A percentile compares a stretch with the other conserved stretches of the same genome.
Conservation (phyloP, 2,888 invertebrate genomes). For the Drosophila lutescens region DNA sequence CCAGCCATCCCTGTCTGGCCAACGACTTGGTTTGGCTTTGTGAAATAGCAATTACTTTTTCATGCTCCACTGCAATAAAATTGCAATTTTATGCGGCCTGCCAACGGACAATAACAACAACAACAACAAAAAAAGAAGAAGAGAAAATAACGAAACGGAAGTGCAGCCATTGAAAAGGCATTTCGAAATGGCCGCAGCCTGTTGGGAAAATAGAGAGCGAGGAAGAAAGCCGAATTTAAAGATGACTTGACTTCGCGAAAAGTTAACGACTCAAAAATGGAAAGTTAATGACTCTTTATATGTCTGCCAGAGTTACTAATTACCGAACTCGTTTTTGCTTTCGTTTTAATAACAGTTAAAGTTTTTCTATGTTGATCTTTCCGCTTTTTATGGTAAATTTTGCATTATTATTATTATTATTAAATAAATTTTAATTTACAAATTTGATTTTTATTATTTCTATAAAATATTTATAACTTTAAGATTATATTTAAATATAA, state of each 20-base stretch:
- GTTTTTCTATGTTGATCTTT: neutral
- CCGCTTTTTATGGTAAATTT: too few relatives aligned
- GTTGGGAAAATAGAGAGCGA: slow-evolving; percentile 15
- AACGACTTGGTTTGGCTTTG: slow-evolving; percentile 55
- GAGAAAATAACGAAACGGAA: slow-evolving; percentile 44
- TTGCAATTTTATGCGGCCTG: slow-evolving; percentile 80
- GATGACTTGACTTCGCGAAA: slow-evolving; percentile 40
- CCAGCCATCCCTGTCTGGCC: slow-evolving; percentile 30
- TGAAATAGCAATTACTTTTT: slow-evolving; percentile 80
- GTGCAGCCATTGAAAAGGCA: slow-evolving; percentile 77
- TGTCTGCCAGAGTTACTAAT: slow-evolving; percentile 14
- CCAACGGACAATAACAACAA: slow-evolving; percentile 67
- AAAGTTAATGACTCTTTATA: slow-evolving; percentile 50
- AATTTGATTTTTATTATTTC: too few relatives aligned
- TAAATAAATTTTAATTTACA: too few relatives aligned
- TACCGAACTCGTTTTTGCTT: neutral
- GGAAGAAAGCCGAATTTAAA: slow-evolving; percentile 11
- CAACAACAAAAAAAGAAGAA: slow-evolving; percentile 14
- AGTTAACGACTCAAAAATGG: slow-evolving; percentile 49
- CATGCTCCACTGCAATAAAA: slow-evolving; percentile 78
- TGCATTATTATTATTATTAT: too few relatives aligned
- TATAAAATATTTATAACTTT: too few relatives aligned
- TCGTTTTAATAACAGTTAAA: neutral
- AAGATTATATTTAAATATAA: too few relatives aligned
- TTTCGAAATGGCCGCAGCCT: slow-evolving; percentile 67